Evolutionary conservation across 2,888 invertebrate genomes (phyloP), one percentile per base, ranked within the genome.

Genomic region (Trisateles emortualis): DNA sequence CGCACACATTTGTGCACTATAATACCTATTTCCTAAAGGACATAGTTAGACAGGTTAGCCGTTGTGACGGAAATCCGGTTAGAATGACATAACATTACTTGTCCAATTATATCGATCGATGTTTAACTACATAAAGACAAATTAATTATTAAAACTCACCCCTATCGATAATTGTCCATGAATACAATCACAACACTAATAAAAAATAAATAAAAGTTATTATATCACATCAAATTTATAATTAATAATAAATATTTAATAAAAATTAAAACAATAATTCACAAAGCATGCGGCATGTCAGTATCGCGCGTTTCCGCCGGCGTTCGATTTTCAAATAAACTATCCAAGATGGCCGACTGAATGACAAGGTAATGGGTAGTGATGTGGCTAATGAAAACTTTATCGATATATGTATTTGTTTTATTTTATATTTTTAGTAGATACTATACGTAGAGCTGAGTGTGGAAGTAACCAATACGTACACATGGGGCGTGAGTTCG

Each of bases 271-370:
- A 35, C 9, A 36, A 47, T 54, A 32, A 41, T 55, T 50, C 41
- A 42, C 38, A 16, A 29, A 44, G 49, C 81, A 76, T 87, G 81
- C 76, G 61, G 49, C 74, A 68, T 77, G 33, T 50, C 56, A 58
- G 64, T 47, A 72, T 65, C 73, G 72, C 88, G 87, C 84, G 87
- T 72, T 84, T 84, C 84, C 83, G 82, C 68, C 80, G 75, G 82
- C 74, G 78, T 86, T 83, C 86, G 84, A 83, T 87, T 90, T 90
- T 88, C 87, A 88, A 90, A 90, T 90, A 90, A 86, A 81, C 79
- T 78, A 83, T 85, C 80, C 87, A 89, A 88, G 74, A 90, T 90
- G 90, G 90, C 88, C 59, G 81, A 66, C 74, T 67, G 78, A 79
- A 74, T 80, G 79, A 78, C 81, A 78, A 69, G 61, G 78, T 80